Percentiles rank a stretch among this genome's conserved stretches.
phyloP scores from a whole-genome alignment of 2,113 vertebrate genomes.

The Prunella himalayana region DNA sequence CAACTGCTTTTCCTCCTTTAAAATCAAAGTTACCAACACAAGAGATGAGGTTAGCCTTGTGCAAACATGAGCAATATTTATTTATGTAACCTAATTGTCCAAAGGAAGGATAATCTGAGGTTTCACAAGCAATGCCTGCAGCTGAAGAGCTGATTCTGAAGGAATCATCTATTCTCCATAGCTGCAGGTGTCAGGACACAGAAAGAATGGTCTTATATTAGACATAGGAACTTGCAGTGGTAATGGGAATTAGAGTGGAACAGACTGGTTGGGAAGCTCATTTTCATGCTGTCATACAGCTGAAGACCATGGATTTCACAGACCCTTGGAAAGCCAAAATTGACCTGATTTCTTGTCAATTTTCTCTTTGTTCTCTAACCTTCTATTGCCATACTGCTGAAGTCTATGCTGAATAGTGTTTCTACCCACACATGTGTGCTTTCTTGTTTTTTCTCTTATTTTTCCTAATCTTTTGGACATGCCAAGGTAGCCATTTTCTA shows the following conservation, averaged over 20 bases:
- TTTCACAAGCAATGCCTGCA: background rate
- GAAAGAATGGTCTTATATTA: background rate
- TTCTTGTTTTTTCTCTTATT: background rate
- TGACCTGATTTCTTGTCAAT: background rate
- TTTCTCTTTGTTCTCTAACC: background rate
- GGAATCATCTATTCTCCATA: background rate
- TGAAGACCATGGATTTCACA: background rate
- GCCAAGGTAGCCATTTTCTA: background rate
- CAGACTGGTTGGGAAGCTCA: background rate
- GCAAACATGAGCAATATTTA: background rate
- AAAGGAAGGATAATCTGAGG: background rate
- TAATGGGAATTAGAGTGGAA: background rate
- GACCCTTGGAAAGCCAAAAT: background rate
- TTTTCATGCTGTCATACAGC: background rate
- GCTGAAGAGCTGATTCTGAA: background rate
- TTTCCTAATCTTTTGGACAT: background rate
- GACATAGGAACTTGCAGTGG: accelerated
- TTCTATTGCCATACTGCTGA: background rate
- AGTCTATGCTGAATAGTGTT: background rate
- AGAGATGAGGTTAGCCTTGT: background rate
- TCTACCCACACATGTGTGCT: accelerated
- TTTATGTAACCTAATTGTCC: background rate
- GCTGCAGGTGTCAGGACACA: background rate
- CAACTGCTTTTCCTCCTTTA: background rate
- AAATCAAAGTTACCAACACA: background rate